Percentiles rank a stretch among this genome's conserved stretches.
Evolutionary conservation across 64 coral and sea anemone species (phyloP).

Genomic region (Pachyseris speciosa): DNA sequence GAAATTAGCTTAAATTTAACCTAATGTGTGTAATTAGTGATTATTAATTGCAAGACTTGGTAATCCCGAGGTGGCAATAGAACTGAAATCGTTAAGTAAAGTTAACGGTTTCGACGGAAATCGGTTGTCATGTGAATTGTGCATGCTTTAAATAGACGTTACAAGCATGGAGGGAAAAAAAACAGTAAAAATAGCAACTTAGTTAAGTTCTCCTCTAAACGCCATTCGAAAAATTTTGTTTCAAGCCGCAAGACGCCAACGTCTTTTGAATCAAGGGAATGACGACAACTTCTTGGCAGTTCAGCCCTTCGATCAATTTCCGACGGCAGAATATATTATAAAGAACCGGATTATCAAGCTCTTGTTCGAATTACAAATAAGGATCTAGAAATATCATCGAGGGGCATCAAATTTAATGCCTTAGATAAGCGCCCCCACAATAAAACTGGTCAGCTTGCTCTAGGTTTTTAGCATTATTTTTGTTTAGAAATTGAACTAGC

Average conservation of each 20-base stretch:
- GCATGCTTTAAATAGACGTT: background rate
- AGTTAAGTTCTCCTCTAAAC: background rate
- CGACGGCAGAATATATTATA: background rate
- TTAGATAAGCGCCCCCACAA: background rate
- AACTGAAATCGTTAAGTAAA: slow-evolving; percentile 29
- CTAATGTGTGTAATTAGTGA: slow-evolving; percentile 51
- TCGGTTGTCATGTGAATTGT: slow-evolving; percentile 6
- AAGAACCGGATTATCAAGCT: background rate
- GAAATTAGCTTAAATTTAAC: slow-evolving; percentile 48
- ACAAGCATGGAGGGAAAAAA: background rate
- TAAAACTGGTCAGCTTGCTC: background rate
- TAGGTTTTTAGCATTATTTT: background rate
- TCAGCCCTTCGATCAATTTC: background rate
- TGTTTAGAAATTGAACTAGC: background rate
- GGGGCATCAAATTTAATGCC: background rate
- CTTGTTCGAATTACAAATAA: background rate
- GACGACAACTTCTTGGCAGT: background rate
- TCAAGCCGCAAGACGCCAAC: background rate
- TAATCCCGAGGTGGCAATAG: slow-evolving; percentile 32
- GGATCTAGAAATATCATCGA: background rate
- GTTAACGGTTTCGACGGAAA: slow-evolving; percentile 48
- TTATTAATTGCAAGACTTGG: slow-evolving; percentile 43
- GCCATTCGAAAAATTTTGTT: background rate
- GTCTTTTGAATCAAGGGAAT: background rate
- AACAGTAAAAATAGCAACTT: background rate